Evolutionary conservation across 2,888 invertebrate genomes (phyloP).

Genomic region (Malthinus flaveolus): DNA sequence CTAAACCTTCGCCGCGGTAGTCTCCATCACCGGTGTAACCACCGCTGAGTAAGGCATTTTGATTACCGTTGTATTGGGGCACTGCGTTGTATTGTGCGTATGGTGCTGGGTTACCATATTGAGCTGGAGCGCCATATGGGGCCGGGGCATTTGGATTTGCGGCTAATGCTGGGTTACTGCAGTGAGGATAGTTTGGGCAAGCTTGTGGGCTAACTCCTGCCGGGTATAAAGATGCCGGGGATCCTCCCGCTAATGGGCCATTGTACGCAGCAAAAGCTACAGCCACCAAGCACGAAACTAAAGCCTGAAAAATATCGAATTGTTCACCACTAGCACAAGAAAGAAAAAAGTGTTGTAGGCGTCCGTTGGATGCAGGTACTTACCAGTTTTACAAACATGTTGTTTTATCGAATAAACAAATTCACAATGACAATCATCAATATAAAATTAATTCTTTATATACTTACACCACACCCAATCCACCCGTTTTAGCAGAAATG

Average conservation of each 20-base stretch:
- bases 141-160: slow-evolving; percentile 42
- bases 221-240: slow-evolving; percentile 50
- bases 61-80: slow-evolving; percentile 34
- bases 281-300: slow-evolving; percentile 49
- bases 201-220: slow-evolving; percentile 54
- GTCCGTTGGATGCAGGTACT: slow-evolving; percentile 35
- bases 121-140: slow-evolving; percentile 34
- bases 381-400: slow-evolving; percentile 56
- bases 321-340: background rate
- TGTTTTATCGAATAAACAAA: slow-evolving; percentile 44
- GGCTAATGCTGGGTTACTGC: slow-evolving; percentile 51
- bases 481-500: slow-evolving; percentile 48
- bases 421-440: slow-evolving; percentile 44
- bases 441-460: slow-evolving; percentile 47
- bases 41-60: slow-evolving; percentile 48
- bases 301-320: slow-evolving; percentile 42
- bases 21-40: slow-evolving; percentile 53
- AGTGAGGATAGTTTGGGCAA: slow-evolving; percentile 54
- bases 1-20: slow-evolving; percentile 54
- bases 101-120: slow-evolving; percentile 34
- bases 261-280: slow-evolving; percentile 48
- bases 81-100: slow-evolving; percentile 27
- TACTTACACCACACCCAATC: slow-evolving; percentile 49
- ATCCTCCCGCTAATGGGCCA: slow-evolving; percentile 53
- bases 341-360: background rate